Evolutionary conservation across 1,140 invertebrate genomes (phyloP).

Genomic region (Nephila pilipes): DNA sequence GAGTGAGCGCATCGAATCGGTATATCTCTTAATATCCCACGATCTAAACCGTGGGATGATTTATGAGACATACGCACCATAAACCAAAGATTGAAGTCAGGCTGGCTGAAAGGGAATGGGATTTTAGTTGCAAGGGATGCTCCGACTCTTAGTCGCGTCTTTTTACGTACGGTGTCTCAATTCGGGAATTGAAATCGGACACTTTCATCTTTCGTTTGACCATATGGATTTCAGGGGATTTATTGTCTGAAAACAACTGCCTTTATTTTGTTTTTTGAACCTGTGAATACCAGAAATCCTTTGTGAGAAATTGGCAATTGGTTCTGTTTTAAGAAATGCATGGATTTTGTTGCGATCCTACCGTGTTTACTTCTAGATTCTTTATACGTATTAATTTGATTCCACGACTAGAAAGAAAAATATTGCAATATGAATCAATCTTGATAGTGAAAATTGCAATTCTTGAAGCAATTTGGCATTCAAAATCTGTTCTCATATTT

Average conservation of each 20-base stretch:
- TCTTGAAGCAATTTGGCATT: no score
- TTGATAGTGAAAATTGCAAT: no score
- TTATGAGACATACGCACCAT: conserved; percentile 2
- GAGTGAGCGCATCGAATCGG: background rate
- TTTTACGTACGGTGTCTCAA: background rate
- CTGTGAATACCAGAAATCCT: background rate
- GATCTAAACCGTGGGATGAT: background rate
- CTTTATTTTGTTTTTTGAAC: background rate
- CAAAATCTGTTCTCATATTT: no score
- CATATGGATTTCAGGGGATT: background rate
- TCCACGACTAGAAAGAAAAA: no score
- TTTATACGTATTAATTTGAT: no score
- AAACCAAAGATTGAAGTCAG: conserved; percentile 4
- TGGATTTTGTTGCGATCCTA: background rate
- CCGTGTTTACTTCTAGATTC: no score
- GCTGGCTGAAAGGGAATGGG: background rate
- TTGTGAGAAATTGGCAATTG: background rate
- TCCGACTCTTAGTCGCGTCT: background rate
- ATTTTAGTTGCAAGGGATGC: background rate
- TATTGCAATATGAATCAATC: no score
- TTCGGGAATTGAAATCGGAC: background rate
- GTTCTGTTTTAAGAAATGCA: background rate
- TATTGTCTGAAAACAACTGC: background rate
- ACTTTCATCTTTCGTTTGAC: background rate
- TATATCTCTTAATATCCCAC: background rate